Evolutionary conservation across 2,113 vertebrate species (phyloP).

Genomic region (Lanius collurio): DNA sequence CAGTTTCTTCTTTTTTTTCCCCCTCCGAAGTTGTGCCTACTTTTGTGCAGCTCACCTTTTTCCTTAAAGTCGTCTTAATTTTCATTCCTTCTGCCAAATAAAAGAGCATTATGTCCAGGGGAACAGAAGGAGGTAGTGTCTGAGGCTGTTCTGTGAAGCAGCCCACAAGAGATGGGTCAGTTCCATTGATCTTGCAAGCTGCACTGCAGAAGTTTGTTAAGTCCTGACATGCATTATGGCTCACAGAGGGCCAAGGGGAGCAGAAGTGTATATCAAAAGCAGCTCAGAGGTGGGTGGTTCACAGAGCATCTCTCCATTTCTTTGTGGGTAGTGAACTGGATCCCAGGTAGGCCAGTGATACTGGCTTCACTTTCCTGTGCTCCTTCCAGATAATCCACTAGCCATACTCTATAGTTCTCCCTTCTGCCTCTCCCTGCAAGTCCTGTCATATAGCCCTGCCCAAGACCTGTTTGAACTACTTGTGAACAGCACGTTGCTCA

Average conservation of each 20-base stretch:
- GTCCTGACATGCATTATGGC: background rate
- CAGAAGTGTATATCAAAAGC: background rate
- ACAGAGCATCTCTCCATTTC: background rate
- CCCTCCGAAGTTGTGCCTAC: background rate
- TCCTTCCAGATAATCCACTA: background rate
- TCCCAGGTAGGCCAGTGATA: background rate
- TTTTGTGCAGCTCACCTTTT: background rate
- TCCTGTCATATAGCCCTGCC: background rate
- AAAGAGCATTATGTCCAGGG: background rate
- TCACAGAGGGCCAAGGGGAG: background rate
- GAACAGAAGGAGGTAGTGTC: background rate
- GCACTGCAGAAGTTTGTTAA: background rate
- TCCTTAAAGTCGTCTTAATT: background rate
- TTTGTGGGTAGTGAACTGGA: background rate
- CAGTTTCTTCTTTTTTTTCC: background rate
- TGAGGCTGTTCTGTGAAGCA: background rate
- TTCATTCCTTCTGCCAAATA: background rate
- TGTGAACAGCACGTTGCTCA: background rate
- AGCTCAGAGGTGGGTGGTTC: background rate
- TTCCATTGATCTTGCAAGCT: background rate
- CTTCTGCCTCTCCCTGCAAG: background rate
- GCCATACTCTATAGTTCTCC: background rate
- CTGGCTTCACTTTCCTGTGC: background rate
- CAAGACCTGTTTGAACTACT: background rate
- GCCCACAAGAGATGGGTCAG: background rate